These are phyloP conservation scores for Sander lucioperca DNA, from an alignment of 2,113 vertebrate species.

Conservation along the genomic window DNA sequence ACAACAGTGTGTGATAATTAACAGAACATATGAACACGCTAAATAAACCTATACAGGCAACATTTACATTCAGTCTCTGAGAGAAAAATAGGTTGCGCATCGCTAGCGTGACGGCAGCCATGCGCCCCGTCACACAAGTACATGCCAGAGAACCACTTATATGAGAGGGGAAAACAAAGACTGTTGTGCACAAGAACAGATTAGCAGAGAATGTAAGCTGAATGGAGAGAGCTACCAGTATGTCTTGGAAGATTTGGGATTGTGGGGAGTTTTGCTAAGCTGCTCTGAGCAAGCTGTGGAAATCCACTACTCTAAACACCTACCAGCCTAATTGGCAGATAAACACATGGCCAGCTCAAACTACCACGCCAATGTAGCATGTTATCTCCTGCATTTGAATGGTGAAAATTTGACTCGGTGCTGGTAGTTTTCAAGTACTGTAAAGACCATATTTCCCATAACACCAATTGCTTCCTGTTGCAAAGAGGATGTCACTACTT, in stretches of 20 bases:
- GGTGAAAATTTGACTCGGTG: background rate
- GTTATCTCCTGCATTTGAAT: background rate
- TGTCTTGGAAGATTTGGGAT: conserved; percentile 57
- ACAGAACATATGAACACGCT: too few relatives aligned
- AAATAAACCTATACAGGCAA: too few relatives aligned
- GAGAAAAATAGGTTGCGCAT: too few relatives aligned
- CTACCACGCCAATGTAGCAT: background rate
- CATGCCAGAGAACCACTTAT: conserved; percentile 2
- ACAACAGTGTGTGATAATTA: too few relatives aligned
- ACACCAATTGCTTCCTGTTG: conserved; percentile 54
- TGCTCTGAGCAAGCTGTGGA: conserved; percentile 32
- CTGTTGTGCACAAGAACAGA: conserved; percentile 29
- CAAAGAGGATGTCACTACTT: conserved; percentile 54
- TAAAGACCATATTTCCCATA: conserved; percentile 47
- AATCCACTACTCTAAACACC: conserved; percentile 61
- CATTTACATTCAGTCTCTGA: too few relatives aligned
- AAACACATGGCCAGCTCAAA: conserved; percentile 3
- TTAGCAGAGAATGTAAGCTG: conserved; percentile 27
- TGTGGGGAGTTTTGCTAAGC: conserved; percentile 49
- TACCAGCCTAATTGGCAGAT: conserved; percentile 35
- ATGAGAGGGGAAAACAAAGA: conserved; percentile 29
- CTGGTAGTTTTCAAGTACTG: background rate
- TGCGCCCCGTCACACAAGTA: too few relatives aligned
- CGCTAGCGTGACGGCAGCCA: too few relatives aligned
- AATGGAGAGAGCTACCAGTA: conserved; percentile 26